phyloP scores from a whole-genome alignment of 2,113 vertebrate species.

The Irena cyanogastra region DNA sequence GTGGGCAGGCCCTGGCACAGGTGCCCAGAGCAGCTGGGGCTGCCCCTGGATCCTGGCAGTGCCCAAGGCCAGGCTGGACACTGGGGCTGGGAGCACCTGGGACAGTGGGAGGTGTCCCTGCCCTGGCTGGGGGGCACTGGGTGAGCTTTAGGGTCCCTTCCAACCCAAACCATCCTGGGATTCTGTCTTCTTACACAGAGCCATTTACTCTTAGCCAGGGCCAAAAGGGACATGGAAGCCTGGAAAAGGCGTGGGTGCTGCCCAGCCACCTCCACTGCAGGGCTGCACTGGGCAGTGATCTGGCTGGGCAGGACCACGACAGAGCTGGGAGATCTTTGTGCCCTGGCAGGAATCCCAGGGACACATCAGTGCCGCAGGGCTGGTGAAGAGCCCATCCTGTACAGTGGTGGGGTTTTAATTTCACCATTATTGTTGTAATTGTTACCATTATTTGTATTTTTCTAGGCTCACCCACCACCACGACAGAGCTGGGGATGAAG shows the following conservation, averaged over 20 bases:
- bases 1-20: neutral
- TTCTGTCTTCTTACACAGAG: neutral
- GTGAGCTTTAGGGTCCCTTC: neutral
- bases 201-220: neutral
- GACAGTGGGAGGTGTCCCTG: neutral
- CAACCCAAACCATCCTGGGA: neutral
- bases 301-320: neutral
- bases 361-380: neutral
- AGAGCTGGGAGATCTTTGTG: neutral
- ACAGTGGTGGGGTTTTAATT: neutral
- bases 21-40: neutral
- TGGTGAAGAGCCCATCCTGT: fast-evolving
- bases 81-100: neutral
- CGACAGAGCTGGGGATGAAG: neutral
- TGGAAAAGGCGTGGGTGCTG: neutral
- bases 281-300: fast-evolving
- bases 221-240: fast-evolving
- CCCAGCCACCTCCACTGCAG: no score
- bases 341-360: neutral
- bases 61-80: neutral
- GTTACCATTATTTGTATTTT: neutral
- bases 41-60: neutral
- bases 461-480: fast-evolving
- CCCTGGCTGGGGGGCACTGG: neutral
- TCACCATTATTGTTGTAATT: neutral